Evolutionary conservation across 2,113 vertebrate species (phyloP), one percentile per base, ranked within the genome.

Genomic region (Conger conger): DNA sequence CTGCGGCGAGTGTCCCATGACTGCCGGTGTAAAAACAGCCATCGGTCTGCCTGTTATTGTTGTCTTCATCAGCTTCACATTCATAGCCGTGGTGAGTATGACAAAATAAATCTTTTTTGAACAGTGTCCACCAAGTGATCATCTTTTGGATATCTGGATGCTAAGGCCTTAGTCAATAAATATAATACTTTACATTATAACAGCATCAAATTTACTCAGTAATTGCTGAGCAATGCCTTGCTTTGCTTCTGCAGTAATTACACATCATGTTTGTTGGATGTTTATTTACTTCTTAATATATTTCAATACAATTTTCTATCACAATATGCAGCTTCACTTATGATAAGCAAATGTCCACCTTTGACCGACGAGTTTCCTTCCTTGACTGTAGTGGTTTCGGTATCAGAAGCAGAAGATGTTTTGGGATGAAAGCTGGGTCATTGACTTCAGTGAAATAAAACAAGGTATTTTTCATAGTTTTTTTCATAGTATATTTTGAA

Each of bases 371-470:
- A 68, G 17, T 7, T 82, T 37, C 50, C 53, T 87, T n/a, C 40
- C 57, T 78, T 35, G 82, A 83, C 88, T 90, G 27, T 81, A 97
- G 96, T 97, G 94, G 93, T 93, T 98, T 89, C 91, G 94, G 57
- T 97, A 96, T 89, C 96, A 98, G 92, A 97, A 96, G 79, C 93
- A 96, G 92, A 98, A 95, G 89, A 92, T 97, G 87, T 88, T 97
- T 91, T 96, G 95, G 95, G 95, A 97, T 88, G 95, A 97, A 92
- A 97, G 95, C 89, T 97, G 95, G 95, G 95, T 97, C 91, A 96
- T 96, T 76, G 94, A 96, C 86, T 97, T 96, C 82, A 86, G 37
- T 23, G 86, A 90, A 3, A 96, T 97, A 35, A 96, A 97, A 93
- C 94, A 96, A 94, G 94, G 95, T 97, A 86, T 90, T 30, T 0